Percentiles rank a stretch among this genome's conserved stretches.
phyloP scores from a whole-genome alignment of 2,888 invertebrate genomes.

The Proisotoma minuta region DNA sequence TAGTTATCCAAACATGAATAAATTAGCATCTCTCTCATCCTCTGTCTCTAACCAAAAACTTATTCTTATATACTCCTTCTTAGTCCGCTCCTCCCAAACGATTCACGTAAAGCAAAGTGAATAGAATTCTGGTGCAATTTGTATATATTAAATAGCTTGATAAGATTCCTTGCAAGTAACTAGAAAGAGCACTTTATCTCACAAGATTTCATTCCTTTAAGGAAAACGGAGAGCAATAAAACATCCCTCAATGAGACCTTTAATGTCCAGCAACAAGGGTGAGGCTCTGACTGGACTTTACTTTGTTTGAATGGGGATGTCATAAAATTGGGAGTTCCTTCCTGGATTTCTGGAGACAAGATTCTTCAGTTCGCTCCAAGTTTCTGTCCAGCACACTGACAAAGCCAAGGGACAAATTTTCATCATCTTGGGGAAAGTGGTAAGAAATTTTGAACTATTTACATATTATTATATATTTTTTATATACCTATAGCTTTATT shows the following conservation, averaged over 20 bases:
- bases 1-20: neutral
- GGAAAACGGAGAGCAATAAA: neutral
- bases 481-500: neutral
- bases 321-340: neutral
- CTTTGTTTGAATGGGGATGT: conserved; percentile 5
- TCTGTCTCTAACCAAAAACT: neutral
- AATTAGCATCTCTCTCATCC: neutral
- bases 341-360: neutral
- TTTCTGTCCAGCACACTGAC: no score
- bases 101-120: neutral
- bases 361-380: no score
- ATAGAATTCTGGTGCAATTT: neutral
- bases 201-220: neutral
- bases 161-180: neutral
- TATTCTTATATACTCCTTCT: neutral
- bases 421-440: neutral
- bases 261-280: neutral
- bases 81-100: neutral
- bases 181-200: neutral
- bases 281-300: neutral
- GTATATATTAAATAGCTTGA: no score
- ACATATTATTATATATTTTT: neutral
- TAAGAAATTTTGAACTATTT: neutral
- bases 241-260: neutral
- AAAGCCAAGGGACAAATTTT: neutral